Percentiles rank a stretch among this genome's conserved stretches.
These are phyloP conservation scores for Solea solea DNA, from an alignment of 2,113 vertebrate genomes.

Conservation along the genomic window DNA sequence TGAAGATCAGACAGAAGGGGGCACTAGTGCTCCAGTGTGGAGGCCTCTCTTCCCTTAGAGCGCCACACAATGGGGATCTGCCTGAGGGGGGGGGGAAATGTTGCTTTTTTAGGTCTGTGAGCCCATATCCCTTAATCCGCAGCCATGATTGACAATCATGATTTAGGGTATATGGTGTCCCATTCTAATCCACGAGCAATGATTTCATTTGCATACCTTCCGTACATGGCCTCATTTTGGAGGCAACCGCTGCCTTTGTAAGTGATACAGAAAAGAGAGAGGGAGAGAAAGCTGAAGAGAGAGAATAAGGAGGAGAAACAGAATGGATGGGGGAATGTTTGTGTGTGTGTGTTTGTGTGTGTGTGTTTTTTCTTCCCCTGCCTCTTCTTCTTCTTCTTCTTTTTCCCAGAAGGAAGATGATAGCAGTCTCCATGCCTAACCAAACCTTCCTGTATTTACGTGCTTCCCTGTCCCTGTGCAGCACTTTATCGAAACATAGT, in stretches of 20 bases:
- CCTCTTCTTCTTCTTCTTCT: conserved; percentile 19
- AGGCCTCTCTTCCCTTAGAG: conserved; percentile 85
- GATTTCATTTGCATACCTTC: conserved; percentile 99
- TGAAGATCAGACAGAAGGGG: conserved; percentile 80
- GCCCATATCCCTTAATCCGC: conserved; percentile 99
- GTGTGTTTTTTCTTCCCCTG: conserved; percentile 57
- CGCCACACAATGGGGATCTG: conserved; percentile 84
- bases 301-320: conserved; percentile 74
- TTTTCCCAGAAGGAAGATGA: conserved; percentile 74
- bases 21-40: conserved; percentile 94
- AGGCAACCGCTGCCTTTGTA: conserved; percentile 85
- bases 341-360: conserved; percentile 75
- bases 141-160: conserved; percentile 99
- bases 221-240: conserved; percentile 92
- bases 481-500: conserved; percentile 51
- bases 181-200: conserved; percentile 98
- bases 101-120: conserved; percentile 99
- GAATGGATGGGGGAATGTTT: conserved; percentile 79
- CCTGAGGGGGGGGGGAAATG: conserved; percentile 93
- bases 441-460: conserved; percentile 51
- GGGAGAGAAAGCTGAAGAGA: conserved; percentile 64
- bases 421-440: conserved; percentile 61
- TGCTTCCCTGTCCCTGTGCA: conserved; percentile 41
- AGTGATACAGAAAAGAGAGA: conserved; percentile 82
- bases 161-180: conserved; percentile 99